phyloP scores from a whole-genome alignment of 2,797 vertebrate genomes.

The Artibeus jamaicensis region DNA sequence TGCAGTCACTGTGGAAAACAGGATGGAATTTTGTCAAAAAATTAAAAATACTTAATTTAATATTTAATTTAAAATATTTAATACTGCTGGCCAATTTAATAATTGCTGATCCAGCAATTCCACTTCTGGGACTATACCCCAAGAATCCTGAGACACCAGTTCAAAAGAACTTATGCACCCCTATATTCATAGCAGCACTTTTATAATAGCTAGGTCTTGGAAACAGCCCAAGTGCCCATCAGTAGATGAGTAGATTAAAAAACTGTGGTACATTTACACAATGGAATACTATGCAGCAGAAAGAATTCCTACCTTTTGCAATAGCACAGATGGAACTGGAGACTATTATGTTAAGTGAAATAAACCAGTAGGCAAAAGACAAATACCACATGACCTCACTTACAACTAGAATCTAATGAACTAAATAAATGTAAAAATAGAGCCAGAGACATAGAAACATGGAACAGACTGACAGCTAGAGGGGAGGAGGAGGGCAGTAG shows the following conservation, averaged over 20 bases:
- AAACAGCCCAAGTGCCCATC: background rate
- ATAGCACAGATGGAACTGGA: background rate
- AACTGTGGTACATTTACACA: background rate
- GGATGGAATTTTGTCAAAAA: background rate
- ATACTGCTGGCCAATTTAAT: too few relatives aligned
- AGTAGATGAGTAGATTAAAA: background rate
- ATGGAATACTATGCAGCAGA: background rate
- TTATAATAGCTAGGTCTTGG: background rate
- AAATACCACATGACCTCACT: background rate
- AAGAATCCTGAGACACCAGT: too few relatives aligned
- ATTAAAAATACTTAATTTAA: too few relatives aligned
- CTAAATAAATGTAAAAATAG: too few relatives aligned
- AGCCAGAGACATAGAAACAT: too few relatives aligned
- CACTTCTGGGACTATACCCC: background rate
- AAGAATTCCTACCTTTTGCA: background rate
- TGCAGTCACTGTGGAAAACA: background rate
- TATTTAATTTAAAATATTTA: too few relatives aligned
- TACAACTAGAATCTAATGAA: background rate
- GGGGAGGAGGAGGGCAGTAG: too few relatives aligned
- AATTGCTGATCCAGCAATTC: background rate
- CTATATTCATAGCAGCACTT: too few relatives aligned
- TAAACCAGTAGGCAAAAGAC: background rate
- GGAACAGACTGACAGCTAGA: too few relatives aligned
- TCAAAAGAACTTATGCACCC: too few relatives aligned
- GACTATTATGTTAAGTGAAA: background rate